A percentile compares a stretch with the other conserved stretches of the same genome.
phyloP scores from a whole-genome alignment of 2,113 vertebrate genomes.

The Lethenteron camtschaticum region DNA sequence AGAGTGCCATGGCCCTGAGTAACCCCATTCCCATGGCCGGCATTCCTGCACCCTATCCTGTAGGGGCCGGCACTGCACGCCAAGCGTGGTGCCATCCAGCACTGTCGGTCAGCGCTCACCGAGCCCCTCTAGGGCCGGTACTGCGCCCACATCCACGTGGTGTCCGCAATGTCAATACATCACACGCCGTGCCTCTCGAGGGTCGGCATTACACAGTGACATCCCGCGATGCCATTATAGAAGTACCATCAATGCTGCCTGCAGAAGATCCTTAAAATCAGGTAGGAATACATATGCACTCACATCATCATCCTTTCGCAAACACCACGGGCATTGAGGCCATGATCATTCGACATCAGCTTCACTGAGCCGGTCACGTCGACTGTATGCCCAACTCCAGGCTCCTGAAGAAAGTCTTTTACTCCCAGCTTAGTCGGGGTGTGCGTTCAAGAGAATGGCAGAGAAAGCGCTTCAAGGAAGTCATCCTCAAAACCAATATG shows the following conservation, averaged over 20 bases:
- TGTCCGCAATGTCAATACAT: too few species aligned
- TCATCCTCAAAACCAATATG: not conserved
- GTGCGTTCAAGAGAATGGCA: not conserved
- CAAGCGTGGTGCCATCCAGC: too few species aligned
- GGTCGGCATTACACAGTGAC: not conserved
- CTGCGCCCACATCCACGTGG: too few species aligned
- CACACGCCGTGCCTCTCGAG: not conserved
- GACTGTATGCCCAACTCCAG: not conserved
- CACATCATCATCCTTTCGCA: not conserved
- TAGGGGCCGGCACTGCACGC: too few species aligned
- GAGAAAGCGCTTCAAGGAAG: not conserved
- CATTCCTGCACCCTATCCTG: too few species aligned
- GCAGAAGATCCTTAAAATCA: not conserved
- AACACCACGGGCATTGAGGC: not conserved
- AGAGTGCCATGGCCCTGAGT: too few species aligned
- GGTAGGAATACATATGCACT: not conserved
- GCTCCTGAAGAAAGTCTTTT: not conserved
- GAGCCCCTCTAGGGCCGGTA: too few species aligned
- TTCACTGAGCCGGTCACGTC: not conserved
- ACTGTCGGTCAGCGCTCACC: too few species aligned
- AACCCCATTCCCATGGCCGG: too few species aligned
- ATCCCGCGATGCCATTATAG: not conserved
- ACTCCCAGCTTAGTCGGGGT: not conserved
- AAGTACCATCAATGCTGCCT: slow-evolving; percentile 1
- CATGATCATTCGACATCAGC: not conserved